A percentile compares a stretch with the other conserved stretches of the same genome.
Conservation (phyloP, 2,888 invertebrate species). For the Antheraea yamamai region DNA sequence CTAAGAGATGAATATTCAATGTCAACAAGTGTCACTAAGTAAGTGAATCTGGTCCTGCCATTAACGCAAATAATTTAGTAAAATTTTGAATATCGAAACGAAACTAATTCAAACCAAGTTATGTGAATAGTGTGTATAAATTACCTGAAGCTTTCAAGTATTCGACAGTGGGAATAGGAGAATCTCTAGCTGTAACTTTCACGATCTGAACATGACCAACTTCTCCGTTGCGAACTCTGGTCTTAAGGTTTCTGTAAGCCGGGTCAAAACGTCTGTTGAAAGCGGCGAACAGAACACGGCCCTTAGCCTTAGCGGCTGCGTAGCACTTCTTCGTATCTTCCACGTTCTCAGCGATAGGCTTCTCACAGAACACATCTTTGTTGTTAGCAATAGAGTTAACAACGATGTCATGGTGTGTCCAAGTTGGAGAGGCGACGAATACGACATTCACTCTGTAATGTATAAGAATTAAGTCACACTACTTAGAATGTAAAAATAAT, state of each 20-base stretch:
- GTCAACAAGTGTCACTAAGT: background rate
- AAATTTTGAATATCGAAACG: background rate
- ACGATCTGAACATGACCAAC: constrained; percentile 85
- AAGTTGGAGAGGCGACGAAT: constrained; percentile 82
- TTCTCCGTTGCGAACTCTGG: constrained; percentile 78
- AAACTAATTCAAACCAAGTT: background rate
- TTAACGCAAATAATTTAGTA: background rate
- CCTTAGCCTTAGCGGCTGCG: constrained; percentile 78
- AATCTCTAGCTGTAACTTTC: constrained; percentile 84
- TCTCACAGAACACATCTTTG: constrained; percentile 87
- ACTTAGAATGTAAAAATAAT: background rate
- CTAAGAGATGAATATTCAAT: background rate
- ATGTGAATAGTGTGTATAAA: background rate
- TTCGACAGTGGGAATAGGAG: constrained; percentile 83
- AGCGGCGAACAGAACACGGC: constrained; percentile 82
- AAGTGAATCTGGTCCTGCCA: background rate
- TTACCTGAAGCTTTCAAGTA: constrained; percentile 83
- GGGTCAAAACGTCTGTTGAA: constrained; percentile 87
- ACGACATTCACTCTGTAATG: constrained; percentile 54
- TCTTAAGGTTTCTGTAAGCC: constrained; percentile 73
- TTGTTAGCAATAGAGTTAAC: constrained; percentile 75
- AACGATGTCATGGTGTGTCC: constrained; percentile 81
- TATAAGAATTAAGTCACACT: constrained; percentile 22
- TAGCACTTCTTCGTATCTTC: constrained; percentile 81
- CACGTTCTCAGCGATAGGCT: constrained; percentile 83